These are phyloP conservation scores for Oriolus oriolus DNA, from an alignment of 2,113 vertebrate genomes.

Conservation along the genomic window DNA sequence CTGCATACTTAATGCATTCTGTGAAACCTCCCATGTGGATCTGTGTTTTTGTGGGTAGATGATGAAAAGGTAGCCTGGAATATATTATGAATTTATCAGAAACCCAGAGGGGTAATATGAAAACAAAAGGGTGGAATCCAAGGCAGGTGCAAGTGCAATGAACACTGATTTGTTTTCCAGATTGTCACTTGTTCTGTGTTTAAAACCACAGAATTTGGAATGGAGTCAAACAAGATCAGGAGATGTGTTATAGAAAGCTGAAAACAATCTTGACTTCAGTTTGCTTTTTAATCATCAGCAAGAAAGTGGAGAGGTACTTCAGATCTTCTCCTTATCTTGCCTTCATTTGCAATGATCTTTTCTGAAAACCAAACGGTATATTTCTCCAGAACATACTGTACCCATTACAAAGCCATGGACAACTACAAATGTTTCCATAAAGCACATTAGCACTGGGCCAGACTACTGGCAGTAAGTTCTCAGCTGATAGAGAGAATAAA, in stretches of 20 bases:
- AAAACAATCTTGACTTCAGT: not conserved
- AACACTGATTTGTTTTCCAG: not conserved
- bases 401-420: not conserved
- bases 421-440: not conserved
- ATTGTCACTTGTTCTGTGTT: not conserved
- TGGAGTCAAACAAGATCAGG: not conserved
- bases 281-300: not conserved
- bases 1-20: slow-evolving; percentile 9
- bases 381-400: not conserved
- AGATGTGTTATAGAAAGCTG: not conserved
- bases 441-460: not conserved
- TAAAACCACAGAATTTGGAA: not conserved
- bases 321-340: not conserved
- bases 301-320: not conserved
- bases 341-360: not conserved
- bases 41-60: slow-evolving; percentile 11
- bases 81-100: slow-evolving; percentile 47
- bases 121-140: slow-evolving; percentile 31
- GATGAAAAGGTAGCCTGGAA: slow-evolving; percentile 60
- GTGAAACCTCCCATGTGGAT: slow-evolving; percentile 34
- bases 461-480: not conserved
- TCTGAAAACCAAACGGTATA: not conserved
- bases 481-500: not conserved
- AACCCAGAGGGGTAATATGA: slow-evolving; percentile 13
- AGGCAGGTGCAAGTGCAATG: slow-evolving; percentile 35